Evolutionary conservation across 2,113 vertebrate genomes (phyloP).

Genomic region (Aspiorhynchus laticeps): DNA sequence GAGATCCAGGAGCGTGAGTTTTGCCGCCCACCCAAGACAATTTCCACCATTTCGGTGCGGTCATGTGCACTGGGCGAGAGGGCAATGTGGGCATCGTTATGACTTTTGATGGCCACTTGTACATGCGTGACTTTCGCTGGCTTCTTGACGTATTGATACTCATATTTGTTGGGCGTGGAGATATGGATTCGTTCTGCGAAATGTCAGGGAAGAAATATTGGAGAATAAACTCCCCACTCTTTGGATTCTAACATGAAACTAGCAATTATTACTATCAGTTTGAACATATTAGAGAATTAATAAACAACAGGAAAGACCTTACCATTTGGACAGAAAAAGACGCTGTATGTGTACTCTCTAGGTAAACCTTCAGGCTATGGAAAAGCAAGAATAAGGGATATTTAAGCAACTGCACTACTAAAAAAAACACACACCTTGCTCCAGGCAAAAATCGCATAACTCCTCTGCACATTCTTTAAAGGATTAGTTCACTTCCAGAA

Average conservation of each 20-base stretch:
- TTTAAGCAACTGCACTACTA: background rate
- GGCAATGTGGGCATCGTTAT: slow-evolving; percentile 88
- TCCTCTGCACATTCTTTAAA: background rate
- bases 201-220: background rate
- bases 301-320: slow-evolving; percentile 50
- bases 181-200: slow-evolving; percentile 92
- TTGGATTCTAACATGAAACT: background rate
- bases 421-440: background rate
- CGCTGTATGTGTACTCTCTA: slow-evolving; percentile 90
- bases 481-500: too few relatives aligned
- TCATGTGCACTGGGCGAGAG: slow-evolving; percentile 86
- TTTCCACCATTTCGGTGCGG: slow-evolving; percentile 86
- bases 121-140: slow-evolving; percentile 83
- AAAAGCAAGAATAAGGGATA: slow-evolving; percentile 47
- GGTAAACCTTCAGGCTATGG: slow-evolving; percentile 87
- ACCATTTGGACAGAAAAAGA: slow-evolving; percentile 96
- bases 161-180: slow-evolving; percentile 93
- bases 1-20: slow-evolving; percentile 90
- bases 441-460: background rate
- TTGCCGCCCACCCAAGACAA: slow-evolving; percentile 87
- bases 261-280: background rate
- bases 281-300: background rate
- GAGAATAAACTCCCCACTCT: background rate
- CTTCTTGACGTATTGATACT: slow-evolving; percentile 92
- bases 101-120: slow-evolving; percentile 86